Evolutionary conservation across 2,888 invertebrate genomes (phyloP), one percentile per base, ranked within the genome.

Genomic region (Axea sp.): DNA sequence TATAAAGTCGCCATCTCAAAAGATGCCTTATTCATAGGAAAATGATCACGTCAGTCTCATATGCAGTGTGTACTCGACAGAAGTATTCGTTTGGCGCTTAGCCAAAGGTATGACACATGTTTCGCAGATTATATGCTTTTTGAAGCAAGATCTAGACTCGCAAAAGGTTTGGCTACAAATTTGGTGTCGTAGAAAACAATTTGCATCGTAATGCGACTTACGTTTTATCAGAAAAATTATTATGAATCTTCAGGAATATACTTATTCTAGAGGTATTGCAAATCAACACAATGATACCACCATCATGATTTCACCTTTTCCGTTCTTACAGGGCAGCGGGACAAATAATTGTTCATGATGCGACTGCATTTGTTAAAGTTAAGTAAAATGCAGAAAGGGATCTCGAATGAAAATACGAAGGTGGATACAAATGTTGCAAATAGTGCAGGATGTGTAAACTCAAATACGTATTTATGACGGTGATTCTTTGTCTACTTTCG

Each of bases 11-110:
- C 64, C 57, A 49, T 49, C 45, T 73, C 67, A 73, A 71, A 75
- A 65, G 69, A 69, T 37, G 64, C 69, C 55, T 73, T 69, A 76
- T 73, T 73, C 69, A 73, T 60, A 73, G 67, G 59, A 67, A 76
- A 76, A 62, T 64, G 71, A 73, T 73, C 67, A 43, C 49, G 53
- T 43, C 59, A 49, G 65, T 55, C 64, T 60, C 68, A 47, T 62
- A 59, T 59, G 59, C 39, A 64, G 37, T 57, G 57, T 71, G 49
- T 55, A 71, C 57, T 64, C 41, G 43, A 51, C 28, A 26, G 43
- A 51, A 47, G 69, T 39, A 69, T 60, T 69, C 39, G 64, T 49
- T 72, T 72, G 72, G 72, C 64, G 30, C 37, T 14, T 2, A 14
- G 41, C 72, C 72, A 72, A n/a, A 64, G 15, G 11, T 45, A 59